Evolutionary conservation across 2,888 invertebrate genomes (phyloP).

Genomic region (Leptarthrus brevirostris): DNA sequence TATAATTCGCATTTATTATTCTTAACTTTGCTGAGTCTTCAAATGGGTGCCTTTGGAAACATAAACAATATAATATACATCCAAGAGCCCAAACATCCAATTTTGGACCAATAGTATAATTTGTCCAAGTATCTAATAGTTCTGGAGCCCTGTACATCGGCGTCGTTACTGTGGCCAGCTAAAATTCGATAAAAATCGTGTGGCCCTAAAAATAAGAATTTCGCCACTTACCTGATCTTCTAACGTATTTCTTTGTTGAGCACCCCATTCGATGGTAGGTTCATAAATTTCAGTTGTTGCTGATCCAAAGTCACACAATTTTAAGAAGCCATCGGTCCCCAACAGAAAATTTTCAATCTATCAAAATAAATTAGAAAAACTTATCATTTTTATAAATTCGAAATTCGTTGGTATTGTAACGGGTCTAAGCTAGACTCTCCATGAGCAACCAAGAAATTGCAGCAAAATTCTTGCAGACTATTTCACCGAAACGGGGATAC

Average conservation of each 20-base stretch:
- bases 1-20: constrained; percentile 96
- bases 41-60: constrained; percentile 95
- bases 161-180: constrained; percentile 83
- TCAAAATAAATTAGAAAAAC: constrained; percentile 52
- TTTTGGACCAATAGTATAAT: constrained; percentile 89
- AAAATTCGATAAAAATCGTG: constrained; percentile 58
- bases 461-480: no score
- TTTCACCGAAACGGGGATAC: no score
- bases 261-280: constrained; percentile 92
- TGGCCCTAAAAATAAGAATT: constrained; percentile 4
- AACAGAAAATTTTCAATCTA: constrained; percentile 92
- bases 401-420: no score
- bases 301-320: constrained; percentile 98
- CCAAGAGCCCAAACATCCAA: constrained; percentile 98
- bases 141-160: constrained; percentile 99
- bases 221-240: constrained; percentile 83
- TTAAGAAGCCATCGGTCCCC: constrained; percentile 85
- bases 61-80: constrained; percentile 91
- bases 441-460: no score
- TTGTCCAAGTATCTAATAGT: constrained; percentile 98
- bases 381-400: no score
- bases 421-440: no score
- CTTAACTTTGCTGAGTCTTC: constrained; percentile 95
- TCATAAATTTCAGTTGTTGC: constrained; percentile 84
- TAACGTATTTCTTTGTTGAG: constrained; percentile 87